Evolutionary conservation across 2,113 vertebrate species (phyloP), one percentile per base, ranked within the genome.

Genomic region (Varanus komodoensis): DNA sequence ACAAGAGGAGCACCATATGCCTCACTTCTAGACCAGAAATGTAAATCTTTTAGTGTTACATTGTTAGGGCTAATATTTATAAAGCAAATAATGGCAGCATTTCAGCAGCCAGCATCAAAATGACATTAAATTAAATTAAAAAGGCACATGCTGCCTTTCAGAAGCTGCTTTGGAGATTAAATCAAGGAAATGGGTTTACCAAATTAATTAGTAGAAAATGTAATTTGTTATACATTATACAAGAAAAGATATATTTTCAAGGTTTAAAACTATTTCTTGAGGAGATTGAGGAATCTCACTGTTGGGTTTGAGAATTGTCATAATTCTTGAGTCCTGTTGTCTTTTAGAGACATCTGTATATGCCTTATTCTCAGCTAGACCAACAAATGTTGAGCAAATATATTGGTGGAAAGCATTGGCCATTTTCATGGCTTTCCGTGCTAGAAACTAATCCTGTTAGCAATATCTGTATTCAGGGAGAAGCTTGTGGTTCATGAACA

Each of bases 391-490:
- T 91, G 93, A 96, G 90, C 93, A 88, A 88, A 91, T 82, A 90
- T 94, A 91, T 89, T 1, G 82, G 85, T 91, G 92, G 92, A 89
- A 89, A 93, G 91, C 91, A 91, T 92, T 78, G 82, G 93, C 93
- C 92, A 23, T 90, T 50, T 69, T 4, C 17, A 3, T 94, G 95
- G 90, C 94, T 94, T 64, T 52, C 91, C 25, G 0, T 34, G 88
- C 93, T 95, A 87, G 89, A 57, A 90, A 92, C 89, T 92, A 92
- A 92, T 91, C 91, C 86, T 0, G 71, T 95, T 94, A 96, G 95
- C 95, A 96, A 96, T 95, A 96, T 93, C 94, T 93, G 91, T 95
- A 94, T 95, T 96, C 95, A 96, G 95, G 95, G 82, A 89, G 95
- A 75, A 94, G 92, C 95, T 95, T 96, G 95, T 95, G 93, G 94